Evolutionary conservation across 2,888 invertebrate genomes (phyloP).

Genomic region (Horisme vitalbata): DNA sequence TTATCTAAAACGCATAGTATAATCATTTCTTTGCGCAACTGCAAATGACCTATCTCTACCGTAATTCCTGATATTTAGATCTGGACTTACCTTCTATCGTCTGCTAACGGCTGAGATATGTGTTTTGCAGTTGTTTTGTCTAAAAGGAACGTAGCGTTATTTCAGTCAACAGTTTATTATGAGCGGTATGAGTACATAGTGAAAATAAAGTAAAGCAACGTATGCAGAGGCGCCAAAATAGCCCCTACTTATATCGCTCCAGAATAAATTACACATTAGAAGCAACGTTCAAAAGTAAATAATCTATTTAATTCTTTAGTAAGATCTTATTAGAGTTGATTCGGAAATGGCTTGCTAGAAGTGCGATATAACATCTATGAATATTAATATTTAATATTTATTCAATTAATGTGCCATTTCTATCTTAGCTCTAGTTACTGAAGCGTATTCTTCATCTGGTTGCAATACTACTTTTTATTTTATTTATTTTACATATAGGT

Average conservation of each 20-base stretch:
- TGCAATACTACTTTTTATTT: constrained; percentile 7
- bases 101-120: neutral
- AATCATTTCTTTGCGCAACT: constrained; percentile 10
- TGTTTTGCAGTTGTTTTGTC: constrained; percentile 6
- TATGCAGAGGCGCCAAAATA: constrained; percentile 7
- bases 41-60: constrained; percentile 5
- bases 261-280: neutral
- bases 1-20: constrained; percentile 1
- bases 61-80: too few relatives aligned
- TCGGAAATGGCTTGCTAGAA: constrained; percentile 7
- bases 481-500: neutral
- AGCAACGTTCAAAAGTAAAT: neutral
- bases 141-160: neutral
- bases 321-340: constrained; percentile 1
- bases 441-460: constrained; percentile 5
- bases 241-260: neutral
- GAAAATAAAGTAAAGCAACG: neutral
- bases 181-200: constrained; percentile 10
- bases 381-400: neutral
- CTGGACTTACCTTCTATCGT: neutral
- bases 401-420: constrained; percentile 14
- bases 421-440: constrained; percentile 8
- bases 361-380: neutral
- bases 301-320: constrained; percentile 1
- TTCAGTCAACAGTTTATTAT: constrained; percentile 11